Evolutionary conservation across 1,140 invertebrate species (phyloP).

Genomic region (Bombus confusus): DNA sequence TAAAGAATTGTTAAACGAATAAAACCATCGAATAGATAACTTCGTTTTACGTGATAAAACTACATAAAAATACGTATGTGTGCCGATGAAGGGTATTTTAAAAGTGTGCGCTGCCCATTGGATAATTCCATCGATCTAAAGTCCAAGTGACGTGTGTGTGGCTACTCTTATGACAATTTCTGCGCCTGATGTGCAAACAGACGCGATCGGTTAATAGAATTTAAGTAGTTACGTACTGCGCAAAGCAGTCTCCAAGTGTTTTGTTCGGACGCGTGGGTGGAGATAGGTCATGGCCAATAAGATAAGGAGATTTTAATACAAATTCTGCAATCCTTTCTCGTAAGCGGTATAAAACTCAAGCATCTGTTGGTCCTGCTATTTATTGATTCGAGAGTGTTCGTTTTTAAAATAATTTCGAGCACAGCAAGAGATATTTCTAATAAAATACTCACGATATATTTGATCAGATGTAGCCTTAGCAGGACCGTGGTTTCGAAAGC

Average conservation of each 20-base stretch:
- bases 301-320: conserved; percentile 37
- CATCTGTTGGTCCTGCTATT: neutral
- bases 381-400: neutral
- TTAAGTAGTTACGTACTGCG: conserved; percentile 41
- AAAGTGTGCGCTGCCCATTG: neutral
- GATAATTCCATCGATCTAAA: neutral
- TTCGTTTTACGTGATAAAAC: neutral
- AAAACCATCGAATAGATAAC: neutral
- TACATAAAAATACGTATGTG: no score
- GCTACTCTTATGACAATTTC: conserved; percentile 8
- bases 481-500: conserved; percentile 68
- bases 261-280: conserved; percentile 38
- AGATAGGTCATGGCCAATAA: conserved; percentile 59
- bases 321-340: conserved; percentile 11
- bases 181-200: conserved; percentile 44
- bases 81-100: neutral
- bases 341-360: neutral
- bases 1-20: neutral
- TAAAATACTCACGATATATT: conserved; percentile 71
- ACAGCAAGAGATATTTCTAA: neutral
- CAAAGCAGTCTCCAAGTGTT: conserved; percentile 44
- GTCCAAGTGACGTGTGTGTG: neutral
- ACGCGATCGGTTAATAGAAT: conserved; percentile 38
- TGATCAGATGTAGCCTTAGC: conserved; percentile 71
- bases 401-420: neutral